phyloP scores from a whole-genome alignment of 2,888 invertebrate species.

The Theodoxus fluviatilis region DNA sequence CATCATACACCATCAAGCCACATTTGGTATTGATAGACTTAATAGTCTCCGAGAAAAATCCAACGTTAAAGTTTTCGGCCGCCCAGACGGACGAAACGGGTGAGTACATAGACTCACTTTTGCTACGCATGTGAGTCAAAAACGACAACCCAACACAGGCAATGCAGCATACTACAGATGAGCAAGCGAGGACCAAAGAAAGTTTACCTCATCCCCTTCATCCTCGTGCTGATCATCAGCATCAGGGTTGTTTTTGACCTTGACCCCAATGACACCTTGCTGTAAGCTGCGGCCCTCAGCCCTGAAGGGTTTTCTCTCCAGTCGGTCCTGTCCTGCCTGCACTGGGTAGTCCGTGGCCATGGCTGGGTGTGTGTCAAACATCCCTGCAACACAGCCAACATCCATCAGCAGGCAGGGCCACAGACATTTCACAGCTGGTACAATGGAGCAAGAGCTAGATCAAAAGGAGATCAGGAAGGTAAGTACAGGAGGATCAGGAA shows the following conservation, averaged over 20 bases:
- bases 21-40: too few relatives aligned
- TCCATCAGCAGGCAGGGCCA: neutral
- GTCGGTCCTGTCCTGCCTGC: conserved; percentile 38
- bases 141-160: too few relatives aligned
- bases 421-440: conserved; percentile 28
- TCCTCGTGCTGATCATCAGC: conserved; percentile 30
- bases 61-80: too few relatives aligned
- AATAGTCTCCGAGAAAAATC: too few relatives aligned
- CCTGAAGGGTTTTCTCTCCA: conserved; percentile 32
- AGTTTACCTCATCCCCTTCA: conserved; percentile 52
- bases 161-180: too few relatives aligned
- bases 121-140: too few relatives aligned
- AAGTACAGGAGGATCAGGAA: too few relatives aligned
- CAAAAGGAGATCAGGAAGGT: too few relatives aligned
- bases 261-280: conserved; percentile 50
- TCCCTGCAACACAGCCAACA: conserved; percentile 38
- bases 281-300: conserved; percentile 40
- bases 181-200: too few relatives aligned
- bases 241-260: conserved; percentile 44
- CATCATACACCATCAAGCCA: too few relatives aligned
- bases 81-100: too few relatives aligned
- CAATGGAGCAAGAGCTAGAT: neutral
- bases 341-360: conserved; percentile 25
- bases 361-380: conserved; percentile 45
- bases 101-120: too few relatives aligned